Percentiles rank a stretch among this genome's conserved stretches.
phyloP scores from a whole-genome alignment of 2,888 invertebrate species.

The Lasioglossum oenotherae region DNA sequence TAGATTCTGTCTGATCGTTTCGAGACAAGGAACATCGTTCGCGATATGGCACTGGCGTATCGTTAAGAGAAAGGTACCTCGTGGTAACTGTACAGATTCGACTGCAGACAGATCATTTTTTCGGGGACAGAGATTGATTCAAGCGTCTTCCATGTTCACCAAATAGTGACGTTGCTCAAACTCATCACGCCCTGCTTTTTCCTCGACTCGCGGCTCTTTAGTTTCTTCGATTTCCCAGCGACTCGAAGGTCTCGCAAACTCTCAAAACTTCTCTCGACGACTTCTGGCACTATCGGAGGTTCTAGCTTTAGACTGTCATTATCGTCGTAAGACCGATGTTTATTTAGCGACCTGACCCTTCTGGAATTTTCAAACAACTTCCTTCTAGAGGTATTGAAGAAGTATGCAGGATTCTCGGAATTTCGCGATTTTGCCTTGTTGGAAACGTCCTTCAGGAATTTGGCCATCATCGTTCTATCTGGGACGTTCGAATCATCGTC shows the following conservation, averaged over 20 bases:
- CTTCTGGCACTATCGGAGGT: slow-evolving; percentile 86
- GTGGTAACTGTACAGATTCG: background rate
- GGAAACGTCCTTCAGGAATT: slow-evolving; percentile 48
- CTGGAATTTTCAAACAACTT: slow-evolving; percentile 18
- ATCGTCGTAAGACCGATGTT: slow-evolving; percentile 34
- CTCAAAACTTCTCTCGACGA: slow-evolving; percentile 86
- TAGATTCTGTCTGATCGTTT: background rate
- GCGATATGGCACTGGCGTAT: slow-evolving; percentile 39
- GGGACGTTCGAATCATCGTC: slow-evolving; percentile 33
- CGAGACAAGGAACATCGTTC: slow-evolving; percentile 42
- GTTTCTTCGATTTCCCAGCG: slow-evolving; percentile 30
- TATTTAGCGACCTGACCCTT: background rate
- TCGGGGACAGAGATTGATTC: background rate
- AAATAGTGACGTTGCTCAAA: slow-evolving; percentile 66
- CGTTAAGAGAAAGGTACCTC: background rate
- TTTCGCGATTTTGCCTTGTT: slow-evolving; percentile 28
- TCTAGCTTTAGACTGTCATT: slow-evolving; percentile 85
- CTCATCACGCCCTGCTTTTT: slow-evolving; percentile 50
- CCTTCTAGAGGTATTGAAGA: slow-evolving; percentile 39
- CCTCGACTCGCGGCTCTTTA: background rate
- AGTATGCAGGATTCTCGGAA: slow-evolving; percentile 24
- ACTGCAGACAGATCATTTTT: background rate
- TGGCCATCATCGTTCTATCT: slow-evolving; percentile 33
- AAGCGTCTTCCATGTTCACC: slow-evolving; percentile 49
- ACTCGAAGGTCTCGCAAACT: slow-evolving; percentile 80